Percentiles rank a stretch among this genome's conserved stretches.
Evolutionary conservation across 2,797 vertebrate species (phyloP).

Genomic region (Myioborus miniatus): DNA sequence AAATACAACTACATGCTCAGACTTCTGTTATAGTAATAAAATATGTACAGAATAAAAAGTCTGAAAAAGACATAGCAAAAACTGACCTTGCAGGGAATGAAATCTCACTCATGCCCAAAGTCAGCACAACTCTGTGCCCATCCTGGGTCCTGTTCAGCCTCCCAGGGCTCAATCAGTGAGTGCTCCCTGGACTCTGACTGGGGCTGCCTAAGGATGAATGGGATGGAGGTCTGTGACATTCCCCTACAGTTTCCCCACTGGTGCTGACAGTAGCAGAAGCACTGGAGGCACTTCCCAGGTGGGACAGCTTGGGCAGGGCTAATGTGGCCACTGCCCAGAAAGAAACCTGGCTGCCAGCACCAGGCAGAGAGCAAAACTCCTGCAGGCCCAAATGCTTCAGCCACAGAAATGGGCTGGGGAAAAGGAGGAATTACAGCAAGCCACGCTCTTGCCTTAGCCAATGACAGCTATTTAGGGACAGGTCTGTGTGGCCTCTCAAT

Average conservation of each 20-base stretch:
- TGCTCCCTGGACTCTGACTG: neutral
- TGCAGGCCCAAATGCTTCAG: neutral
- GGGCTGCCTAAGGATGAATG: neutral
- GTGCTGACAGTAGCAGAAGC: neutral
- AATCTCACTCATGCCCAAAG: neutral
- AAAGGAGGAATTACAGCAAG: neutral
- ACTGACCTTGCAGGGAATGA: neutral
- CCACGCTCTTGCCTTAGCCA: neutral
- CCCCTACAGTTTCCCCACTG: neutral
- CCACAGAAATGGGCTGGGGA: neutral
- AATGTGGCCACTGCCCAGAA: fast-evolving
- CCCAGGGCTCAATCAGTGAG: neutral
- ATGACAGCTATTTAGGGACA: neutral
- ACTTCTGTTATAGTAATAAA: neutral
- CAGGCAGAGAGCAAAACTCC: neutral
- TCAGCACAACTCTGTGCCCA: neutral
- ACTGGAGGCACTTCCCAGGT: neutral
- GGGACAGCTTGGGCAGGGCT: neutral
- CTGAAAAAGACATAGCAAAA: neutral
- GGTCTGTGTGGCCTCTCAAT: neutral
- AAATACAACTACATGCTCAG: neutral
- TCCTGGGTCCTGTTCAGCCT: neutral
- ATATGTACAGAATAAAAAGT: neutral
- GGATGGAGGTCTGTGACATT: neutral
- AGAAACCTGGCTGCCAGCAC: neutral